Evolutionary conservation across 2,888 invertebrate species (phyloP).

Genomic region (Axea sp.): DNA sequence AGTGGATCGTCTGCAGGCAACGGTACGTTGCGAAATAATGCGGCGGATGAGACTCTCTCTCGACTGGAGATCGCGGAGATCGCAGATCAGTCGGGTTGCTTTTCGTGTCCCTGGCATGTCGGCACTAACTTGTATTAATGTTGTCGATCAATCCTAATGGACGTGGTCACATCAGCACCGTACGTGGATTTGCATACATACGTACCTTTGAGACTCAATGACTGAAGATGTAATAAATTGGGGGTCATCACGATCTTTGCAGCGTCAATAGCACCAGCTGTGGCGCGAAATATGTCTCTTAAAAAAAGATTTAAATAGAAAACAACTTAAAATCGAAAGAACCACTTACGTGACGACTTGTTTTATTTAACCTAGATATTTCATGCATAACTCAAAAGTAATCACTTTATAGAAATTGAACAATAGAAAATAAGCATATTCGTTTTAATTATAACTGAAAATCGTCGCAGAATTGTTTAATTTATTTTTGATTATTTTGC

Average conservation of each 20-base stretch:
- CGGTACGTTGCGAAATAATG: constrained; percentile 62
- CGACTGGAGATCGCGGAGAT: constrained; percentile 67
- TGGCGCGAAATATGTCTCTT: constrained; percentile 5
- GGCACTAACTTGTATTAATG: constrained; percentile 79
- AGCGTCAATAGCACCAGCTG: constrained; percentile 25
- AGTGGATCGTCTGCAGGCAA: constrained; percentile 64
- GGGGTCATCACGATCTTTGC: constrained; percentile 41
- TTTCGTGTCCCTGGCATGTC: constrained; percentile 73
- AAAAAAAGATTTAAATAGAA: too few species aligned
- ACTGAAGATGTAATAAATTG: constrained; percentile 39
- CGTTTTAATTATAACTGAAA: too few species aligned
- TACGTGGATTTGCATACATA: constrained; percentile 71
- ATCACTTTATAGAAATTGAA: too few species aligned
- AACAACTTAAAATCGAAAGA: too few species aligned
- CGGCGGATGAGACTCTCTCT: constrained; percentile 55
- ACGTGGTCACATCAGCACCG: constrained; percentile 75
- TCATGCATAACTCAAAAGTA: too few species aligned
- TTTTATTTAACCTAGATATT: too few species aligned
- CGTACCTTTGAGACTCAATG: constrained; percentile 37
- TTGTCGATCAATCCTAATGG: constrained; percentile 78
- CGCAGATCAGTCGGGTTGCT: constrained; percentile 65
- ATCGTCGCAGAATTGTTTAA: too few species aligned
- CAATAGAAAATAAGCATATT: too few species aligned
- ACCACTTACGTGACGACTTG: too few species aligned
- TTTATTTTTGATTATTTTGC: too few species aligned